Evolutionary conservation across 2,797 vertebrate species (phyloP).

Genomic region (Siniperca obscura): DNA sequence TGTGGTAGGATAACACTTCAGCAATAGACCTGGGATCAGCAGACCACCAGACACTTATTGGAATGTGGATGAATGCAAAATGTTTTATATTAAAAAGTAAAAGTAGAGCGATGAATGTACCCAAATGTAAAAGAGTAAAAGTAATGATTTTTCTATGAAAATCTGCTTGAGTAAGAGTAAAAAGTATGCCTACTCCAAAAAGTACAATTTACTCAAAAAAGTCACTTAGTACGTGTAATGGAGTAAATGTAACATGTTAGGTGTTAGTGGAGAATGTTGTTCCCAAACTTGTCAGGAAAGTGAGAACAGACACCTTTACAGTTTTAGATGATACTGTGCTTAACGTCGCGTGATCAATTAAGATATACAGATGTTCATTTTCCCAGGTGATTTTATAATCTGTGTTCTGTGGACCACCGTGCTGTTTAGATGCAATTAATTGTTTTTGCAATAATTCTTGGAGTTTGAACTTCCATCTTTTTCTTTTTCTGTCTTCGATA

Average conservation of each 20-base stretch:
- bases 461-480: background rate
- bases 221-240: too few relatives aligned
- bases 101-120: too few relatives aligned
- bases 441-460: background rate
- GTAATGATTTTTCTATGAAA: too few relatives aligned
- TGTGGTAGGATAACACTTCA: too few relatives aligned
- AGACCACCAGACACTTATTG: too few relatives aligned
- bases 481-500: background rate
- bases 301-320: background rate
- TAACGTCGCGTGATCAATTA: conserved; percentile 1
- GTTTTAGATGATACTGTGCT: background rate
- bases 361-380: conserved; percentile 12
- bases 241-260: background rate
- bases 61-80: too few relatives aligned
- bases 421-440: background rate
- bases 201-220: too few relatives aligned
- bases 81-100: too few relatives aligned
- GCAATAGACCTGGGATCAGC: too few relatives aligned
- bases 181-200: too few relatives aligned
- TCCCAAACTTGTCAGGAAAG: background rate
- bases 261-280: background rate
- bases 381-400: background rate
- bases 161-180: too few relatives aligned
- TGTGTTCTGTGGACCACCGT: background rate
- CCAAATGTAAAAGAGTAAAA: too few relatives aligned